Evolutionary conservation across 53 echinoderm and acorn worm species (phyloP).

Genomic region (Actinopyga echinites): DNA sequence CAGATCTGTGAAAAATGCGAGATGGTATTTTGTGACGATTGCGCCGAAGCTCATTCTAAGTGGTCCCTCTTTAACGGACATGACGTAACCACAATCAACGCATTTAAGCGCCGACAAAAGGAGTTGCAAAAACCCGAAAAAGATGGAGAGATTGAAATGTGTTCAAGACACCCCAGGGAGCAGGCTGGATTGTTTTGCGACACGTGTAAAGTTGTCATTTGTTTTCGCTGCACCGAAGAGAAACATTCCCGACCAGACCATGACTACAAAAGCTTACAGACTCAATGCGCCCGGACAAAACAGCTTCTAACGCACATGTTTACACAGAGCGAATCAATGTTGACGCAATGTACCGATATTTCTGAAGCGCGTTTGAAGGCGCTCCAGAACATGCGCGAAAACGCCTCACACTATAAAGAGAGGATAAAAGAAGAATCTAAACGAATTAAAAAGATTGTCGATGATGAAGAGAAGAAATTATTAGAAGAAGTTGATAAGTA

Average conservation of each 20-base stretch:
- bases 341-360: neutral
- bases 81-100: neutral
- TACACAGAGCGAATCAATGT: conserved; percentile 23
- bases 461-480: conserved; percentile 25
- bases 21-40: conserved; percentile 8
- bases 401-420: neutral
- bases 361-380: neutral
- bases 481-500: conserved; percentile 1
- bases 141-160: conserved; percentile 15
- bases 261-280: conserved; percentile 15
- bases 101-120: neutral
- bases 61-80: conserved; percentile 19
- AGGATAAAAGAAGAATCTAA: neutral
- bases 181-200: conserved; percentile 6
- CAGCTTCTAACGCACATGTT: neutral
- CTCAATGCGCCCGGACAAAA: neutral
- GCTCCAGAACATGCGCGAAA: neutral
- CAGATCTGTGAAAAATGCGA: conserved; percentile 32
- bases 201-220: conserved; percentile 17
- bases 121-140: neutral
- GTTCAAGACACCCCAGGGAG: conserved; percentile 12
- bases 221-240: conserved; percentile 26
- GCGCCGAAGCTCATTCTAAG: conserved; percentile 8
- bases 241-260: conserved; percentile 15
- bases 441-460: neutral